Evolutionary conservation across 2,113 vertebrate genomes (phyloP).

Genomic region (Anoplopoma fimbria): DNA sequence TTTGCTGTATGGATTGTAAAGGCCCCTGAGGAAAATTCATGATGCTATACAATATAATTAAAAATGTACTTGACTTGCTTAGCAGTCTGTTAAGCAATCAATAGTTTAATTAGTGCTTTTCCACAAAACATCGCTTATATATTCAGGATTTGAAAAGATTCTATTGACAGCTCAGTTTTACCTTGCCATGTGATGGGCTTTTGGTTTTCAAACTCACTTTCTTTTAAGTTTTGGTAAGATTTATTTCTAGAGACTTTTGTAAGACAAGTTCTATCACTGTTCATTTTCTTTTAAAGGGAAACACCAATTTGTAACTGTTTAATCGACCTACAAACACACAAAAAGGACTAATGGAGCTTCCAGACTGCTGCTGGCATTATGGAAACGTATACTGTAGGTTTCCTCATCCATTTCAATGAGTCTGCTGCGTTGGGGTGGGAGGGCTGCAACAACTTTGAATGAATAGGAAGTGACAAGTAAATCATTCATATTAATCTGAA

Average conservation of each 20-base stretch:
- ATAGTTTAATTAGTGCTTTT: background rate
- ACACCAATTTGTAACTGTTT: background rate
- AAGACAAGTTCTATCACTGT: background rate
- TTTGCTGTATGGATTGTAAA: background rate
- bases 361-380: no score
- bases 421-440: background rate
- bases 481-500: background rate
- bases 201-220: background rate
- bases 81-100: conserved; percentile 8
- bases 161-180: background rate
- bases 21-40: background rate
- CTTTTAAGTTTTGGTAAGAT: background rate
- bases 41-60: no score
- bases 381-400: background rate
- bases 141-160: background rate
- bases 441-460: background rate
- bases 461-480: background rate
- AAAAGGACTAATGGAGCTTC: background rate
- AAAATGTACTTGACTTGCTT: background rate
- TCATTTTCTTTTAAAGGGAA: background rate
- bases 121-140: background rate
- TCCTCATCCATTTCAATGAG: background rate
- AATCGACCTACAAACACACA: background rate
- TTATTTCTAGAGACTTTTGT: background rate
- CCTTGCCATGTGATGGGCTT: background rate